A percentile compares a stretch with the other conserved stretches of the same genome.
Conservation (phyloP, 2,888 invertebrate species). For the Zelleria hepariella region DNA sequence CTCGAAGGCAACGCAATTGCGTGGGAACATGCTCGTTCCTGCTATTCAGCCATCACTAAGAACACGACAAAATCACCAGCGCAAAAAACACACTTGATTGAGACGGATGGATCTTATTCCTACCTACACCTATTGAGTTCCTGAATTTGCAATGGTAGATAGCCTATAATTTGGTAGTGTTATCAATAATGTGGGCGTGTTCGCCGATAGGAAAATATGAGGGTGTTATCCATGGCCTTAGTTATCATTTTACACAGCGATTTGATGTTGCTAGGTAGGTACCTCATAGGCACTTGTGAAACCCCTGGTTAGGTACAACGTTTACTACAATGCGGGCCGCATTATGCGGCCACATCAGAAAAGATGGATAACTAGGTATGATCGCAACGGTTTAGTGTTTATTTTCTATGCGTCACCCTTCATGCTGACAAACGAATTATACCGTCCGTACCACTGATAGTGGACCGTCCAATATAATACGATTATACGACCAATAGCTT, state of each 20-base stretch:
- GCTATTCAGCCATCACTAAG: not conserved
- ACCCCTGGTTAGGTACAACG: too few species aligned
- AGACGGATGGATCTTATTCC: too few species aligned
- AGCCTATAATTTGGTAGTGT: not conserved
- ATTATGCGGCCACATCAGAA: too few species aligned
- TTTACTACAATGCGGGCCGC: too few species aligned
- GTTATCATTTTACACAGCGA: not conserved
- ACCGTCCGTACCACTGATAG: too few species aligned
- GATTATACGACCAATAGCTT: not conserved
- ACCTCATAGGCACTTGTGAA: too few species aligned
- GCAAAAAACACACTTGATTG: not conserved
- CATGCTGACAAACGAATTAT: not conserved
- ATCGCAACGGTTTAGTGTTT: not conserved
- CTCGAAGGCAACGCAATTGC: not conserved
- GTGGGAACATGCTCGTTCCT: not conserved
- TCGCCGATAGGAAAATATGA: not conserved
- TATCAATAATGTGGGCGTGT: not conserved
- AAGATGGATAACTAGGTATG: too few species aligned
- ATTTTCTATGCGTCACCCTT: not conserved
- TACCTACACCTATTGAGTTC: not conserved
- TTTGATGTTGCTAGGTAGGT: not conserved
- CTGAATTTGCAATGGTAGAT: constrained; percentile 3
- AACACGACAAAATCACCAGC: not conserved
- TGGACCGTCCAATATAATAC: not conserved
- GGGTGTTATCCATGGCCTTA: not conserved